These are phyloP conservation scores for Cistogaster globosa DNA, from an alignment of 2,888 invertebrate genomes.

Conservation along the genomic window DNA sequence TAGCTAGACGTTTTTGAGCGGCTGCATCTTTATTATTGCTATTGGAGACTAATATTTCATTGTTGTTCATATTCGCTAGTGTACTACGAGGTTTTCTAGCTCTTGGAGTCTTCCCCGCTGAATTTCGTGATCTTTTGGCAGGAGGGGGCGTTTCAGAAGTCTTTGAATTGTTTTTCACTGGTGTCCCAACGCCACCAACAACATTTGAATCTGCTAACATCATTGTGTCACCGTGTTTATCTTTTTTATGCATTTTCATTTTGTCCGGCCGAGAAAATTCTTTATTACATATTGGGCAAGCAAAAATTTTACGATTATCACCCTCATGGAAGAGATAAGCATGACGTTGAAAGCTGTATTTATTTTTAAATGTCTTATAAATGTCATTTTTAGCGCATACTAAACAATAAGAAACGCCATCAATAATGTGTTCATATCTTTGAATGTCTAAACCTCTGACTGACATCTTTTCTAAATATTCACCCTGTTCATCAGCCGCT, in stretches of 20 bases:
- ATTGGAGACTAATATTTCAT: conserved; percentile 26
- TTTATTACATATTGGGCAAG: conserved; percentile 81
- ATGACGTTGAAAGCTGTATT: conserved; percentile 81
- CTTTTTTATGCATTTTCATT: conserved; percentile 82
- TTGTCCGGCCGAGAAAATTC: conserved; percentile 82
- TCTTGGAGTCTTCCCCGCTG: conserved; percentile 71
- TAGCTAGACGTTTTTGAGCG: conserved; percentile 78
- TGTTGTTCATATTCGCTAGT: conserved; percentile 68
- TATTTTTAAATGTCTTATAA: conserved; percentile 81
- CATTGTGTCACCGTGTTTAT: conserved; percentile 79
- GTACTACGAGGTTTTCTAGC: conserved; percentile 77
- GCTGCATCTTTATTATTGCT: conserved; percentile 73
- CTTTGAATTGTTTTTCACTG: conserved; percentile 46
- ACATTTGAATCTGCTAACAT: conserved; percentile 72
- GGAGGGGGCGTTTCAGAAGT: conserved; percentile 70
- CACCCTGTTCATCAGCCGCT: conserved; percentile 81
- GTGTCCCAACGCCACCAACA: conserved; percentile 51
- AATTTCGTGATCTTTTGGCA: conserved; percentile 73
- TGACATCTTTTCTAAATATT: conserved; percentile 82
- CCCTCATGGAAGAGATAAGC: conserved; percentile 82
- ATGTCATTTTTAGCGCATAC: conserved; percentile 82
- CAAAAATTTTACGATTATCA: conserved; percentile 81
- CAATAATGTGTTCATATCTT: conserved; percentile 81
- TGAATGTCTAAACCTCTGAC: conserved; percentile 82
- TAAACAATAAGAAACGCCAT: conserved; percentile 80